These are phyloP conservation scores for Rana temporaria DNA, from an alignment of 2,113 vertebrate genomes.

Conservation along the genomic window DNA sequence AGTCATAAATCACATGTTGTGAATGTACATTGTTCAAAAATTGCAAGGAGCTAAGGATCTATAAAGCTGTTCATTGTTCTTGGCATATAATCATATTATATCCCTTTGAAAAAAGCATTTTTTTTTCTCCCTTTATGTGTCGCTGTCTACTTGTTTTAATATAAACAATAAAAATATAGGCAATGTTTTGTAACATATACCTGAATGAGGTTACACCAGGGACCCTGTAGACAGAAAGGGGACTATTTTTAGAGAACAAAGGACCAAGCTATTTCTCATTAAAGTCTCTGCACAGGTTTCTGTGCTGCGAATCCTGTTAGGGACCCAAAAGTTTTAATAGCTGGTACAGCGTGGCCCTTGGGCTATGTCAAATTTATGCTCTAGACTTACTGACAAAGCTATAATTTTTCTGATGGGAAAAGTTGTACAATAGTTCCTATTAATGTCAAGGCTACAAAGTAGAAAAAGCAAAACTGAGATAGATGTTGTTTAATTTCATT, in stretches of 20 bases:
- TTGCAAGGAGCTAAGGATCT: conserved; percentile 36
- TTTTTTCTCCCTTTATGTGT: conserved; percentile 35
- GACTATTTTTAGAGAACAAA: conserved; percentile 49
- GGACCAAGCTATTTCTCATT: not conserved
- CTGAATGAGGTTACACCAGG: conserved; percentile 31
- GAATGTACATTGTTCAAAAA: conserved; percentile 42
- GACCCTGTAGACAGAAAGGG: conserved; percentile 18
- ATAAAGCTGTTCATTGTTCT: conserved; percentile 51
- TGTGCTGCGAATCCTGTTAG: not conserved
- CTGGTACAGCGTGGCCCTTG: conserved; percentile 9
- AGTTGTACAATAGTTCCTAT: not conserved
- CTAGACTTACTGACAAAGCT: conserved; percentile 6
- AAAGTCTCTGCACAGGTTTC: not conserved
- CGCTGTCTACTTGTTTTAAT: conserved; percentile 39
- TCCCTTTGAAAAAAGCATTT: conserved; percentile 49
- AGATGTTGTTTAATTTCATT: too few relatives aligned
- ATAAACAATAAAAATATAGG: conserved; percentile 48
- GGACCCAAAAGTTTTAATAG: not conserved
- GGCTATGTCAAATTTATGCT: conserved; percentile 14
- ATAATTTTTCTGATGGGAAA: conserved; percentile 19
- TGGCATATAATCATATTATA: conserved; percentile 52
- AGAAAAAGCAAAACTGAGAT: too few relatives aligned
- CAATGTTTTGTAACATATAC: conserved; percentile 35
- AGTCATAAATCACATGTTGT: conserved; percentile 40
- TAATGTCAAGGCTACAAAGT: not conserved